These are phyloP conservation scores for Delphinapterus leucas DNA, from an alignment of 2,113 vertebrate species.

Conservation along the genomic window DNA sequence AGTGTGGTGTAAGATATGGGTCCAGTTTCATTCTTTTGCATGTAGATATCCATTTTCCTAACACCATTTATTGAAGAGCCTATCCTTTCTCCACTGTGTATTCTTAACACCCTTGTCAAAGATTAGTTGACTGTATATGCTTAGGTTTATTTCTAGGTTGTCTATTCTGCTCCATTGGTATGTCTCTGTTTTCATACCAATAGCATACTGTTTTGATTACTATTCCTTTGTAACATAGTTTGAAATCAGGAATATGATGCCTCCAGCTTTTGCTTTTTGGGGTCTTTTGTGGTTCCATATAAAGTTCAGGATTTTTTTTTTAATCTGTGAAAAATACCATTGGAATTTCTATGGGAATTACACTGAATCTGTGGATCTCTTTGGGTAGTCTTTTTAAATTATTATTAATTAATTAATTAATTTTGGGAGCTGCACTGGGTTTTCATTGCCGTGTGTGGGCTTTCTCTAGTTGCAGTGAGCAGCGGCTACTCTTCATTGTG, in stretches of 20 bases:
- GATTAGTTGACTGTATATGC: background rate
- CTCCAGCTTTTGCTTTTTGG: background rate
- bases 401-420: no score
- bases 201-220: background rate
- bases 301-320: background rate
- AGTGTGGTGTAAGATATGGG: background rate
- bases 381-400: background rate
- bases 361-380: background rate
- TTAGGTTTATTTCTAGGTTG: background rate
- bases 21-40: background rate
- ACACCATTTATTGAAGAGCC: background rate
- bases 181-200: background rate
- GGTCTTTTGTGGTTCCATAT: background rate
- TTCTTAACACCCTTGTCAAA: background rate
- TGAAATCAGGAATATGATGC: background rate
- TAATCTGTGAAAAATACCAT: background rate
- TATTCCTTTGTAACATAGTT: background rate
- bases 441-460: fast-evolving
- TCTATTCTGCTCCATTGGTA: background rate
- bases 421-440: no score
- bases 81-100: background rate
- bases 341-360: background rate
- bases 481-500: no score
- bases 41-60: background rate
- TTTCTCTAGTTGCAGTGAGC: no score